Evolutionary conservation across 2,113 vertebrate species (phyloP), one percentile per base, ranked within the genome.

Genomic region (Mixornis gularis): DNA sequence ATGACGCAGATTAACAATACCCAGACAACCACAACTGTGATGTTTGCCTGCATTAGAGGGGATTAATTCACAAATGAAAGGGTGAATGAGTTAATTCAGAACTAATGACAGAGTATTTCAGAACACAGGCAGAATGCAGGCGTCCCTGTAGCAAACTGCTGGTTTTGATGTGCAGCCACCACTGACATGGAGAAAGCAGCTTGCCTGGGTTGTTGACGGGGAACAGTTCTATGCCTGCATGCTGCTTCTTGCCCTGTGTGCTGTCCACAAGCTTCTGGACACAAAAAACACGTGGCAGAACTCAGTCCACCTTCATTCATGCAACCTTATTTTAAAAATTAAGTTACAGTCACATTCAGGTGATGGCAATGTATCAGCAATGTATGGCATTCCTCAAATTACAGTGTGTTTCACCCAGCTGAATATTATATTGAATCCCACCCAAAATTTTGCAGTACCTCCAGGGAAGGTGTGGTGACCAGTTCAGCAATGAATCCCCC

Each of bases 1-100:
- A 17, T 70, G 80, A 84, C 6, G n/a, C 63, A 58, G 64, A 70
- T 62, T 68, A 93, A 74, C 77, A 94, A 81, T 29, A 69, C 53
- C 69, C 48, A 52, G 69, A 62, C 71, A 86, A 85, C 87, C 88
- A 84, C 90, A 90, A 29, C 82, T 85, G 56, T 34, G 63, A 48
- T 49, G 79, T 72, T 87, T 79, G 79, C 58, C 85, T 88, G 68
- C 68, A 88, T 77, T 46, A 87, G 65, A 85, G n/a, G 55, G 87
- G 70, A 92, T 95, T 96, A 91, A 94, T 84, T 78, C 76, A 78
- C 68, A 88, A 94, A 93, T 86, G 74, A 95, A 94, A 93, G 86
- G 70, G 40, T 48, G 60, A 88, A 74, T 18, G 58, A 84, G 44
- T 91, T 86, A 87, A 94, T 95, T 92, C 72, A 93, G 68, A 93